phyloP scores from a whole-genome alignment of 37 sponge, comb jelly and placozoan genomes.

The Ephydatia muelleri region DNA sequence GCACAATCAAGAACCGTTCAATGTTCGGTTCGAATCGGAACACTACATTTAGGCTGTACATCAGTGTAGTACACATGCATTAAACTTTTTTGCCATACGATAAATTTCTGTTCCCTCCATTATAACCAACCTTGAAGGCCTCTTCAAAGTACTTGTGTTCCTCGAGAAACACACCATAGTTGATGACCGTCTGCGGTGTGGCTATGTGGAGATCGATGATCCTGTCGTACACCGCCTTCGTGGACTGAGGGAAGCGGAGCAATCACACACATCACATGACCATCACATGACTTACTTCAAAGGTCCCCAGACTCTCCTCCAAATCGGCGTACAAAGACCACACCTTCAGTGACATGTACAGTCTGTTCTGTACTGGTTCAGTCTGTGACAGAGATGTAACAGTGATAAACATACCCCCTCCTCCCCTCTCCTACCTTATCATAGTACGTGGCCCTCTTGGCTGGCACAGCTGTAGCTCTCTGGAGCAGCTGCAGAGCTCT shows the following conservation, averaged over 20 bases:
- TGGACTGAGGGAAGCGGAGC: conserved; percentile 48
- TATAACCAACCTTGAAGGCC: conserved; percentile 80
- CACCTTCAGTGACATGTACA: conserved; percentile 85
- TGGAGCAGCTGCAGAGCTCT: conserved; percentile 77
- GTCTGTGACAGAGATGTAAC: conserved; percentile 34
- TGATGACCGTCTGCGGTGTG: conserved; percentile 94
- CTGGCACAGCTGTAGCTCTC: conserved; percentile 91
- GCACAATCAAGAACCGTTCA: no score
- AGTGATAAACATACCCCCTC: not conserved
- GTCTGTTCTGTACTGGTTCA: conserved; percentile 92
- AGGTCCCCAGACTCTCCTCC: conserved; percentile 98
- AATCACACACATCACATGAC: not conserved
- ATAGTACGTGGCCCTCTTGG: conserved; percentile 86
- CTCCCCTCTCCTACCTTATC: conserved; percentile 70
- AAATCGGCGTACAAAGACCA: conserved; percentile 99
- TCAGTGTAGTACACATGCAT: no score
- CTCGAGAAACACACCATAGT: conserved; percentile 92
- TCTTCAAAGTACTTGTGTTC: conserved; percentile 98
- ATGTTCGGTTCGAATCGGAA: no score
- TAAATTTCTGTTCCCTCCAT: not conserved
- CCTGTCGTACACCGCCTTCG: conserved; percentile 94
- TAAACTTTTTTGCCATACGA: no score
- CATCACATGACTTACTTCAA: conserved; percentile 52
- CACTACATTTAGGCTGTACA: no score
- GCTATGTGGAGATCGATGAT: conserved; percentile 95